Percentiles rank a stretch among this genome's conserved stretches.
phyloP scores from a whole-genome alignment of 2,888 invertebrate species.

The Phortica magna region DNA sequence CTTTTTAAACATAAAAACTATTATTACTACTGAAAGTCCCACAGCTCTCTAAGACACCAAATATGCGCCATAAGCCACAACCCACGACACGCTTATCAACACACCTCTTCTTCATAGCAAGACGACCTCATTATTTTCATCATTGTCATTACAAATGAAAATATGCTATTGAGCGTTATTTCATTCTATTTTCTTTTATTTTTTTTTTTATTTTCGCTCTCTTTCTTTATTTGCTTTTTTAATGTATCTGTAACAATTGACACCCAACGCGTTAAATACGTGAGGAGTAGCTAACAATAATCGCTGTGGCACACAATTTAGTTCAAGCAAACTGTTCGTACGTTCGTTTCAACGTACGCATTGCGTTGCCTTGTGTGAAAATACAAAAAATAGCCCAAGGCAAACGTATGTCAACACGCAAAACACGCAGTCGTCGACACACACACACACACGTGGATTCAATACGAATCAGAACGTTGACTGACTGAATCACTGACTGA shows the following conservation, averaged over 20 bases:
- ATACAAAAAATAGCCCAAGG: conserved; percentile 32
- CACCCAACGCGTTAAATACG: conserved; percentile 65
- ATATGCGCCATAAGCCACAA: background rate
- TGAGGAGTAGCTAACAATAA: conserved; percentile 28
- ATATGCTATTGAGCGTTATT: conserved; percentile 50
- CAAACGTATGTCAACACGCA: conserved; percentile 33
- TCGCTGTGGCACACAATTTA: conserved; percentile 4
- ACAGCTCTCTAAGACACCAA: too few species aligned
- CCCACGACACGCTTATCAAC: conserved; percentile 1
- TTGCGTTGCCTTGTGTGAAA: conserved; percentile 15
- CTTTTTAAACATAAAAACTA: too few species aligned
- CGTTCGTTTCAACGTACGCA: background rate
- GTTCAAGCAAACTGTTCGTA: background rate
- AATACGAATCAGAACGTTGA: background rate
- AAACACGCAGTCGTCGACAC: background rate
- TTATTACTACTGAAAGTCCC: too few species aligned
- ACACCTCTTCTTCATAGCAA: conserved; percentile 15
- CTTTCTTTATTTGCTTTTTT: conserved; percentile 14
- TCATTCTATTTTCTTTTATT: conserved; percentile 51
- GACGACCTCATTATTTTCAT: background rate
- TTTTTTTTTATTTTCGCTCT: conserved; percentile 29
- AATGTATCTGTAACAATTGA: conserved; percentile 70
- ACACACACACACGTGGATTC: background rate
- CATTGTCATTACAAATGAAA: conserved; percentile 10
- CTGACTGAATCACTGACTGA: background rate